phyloP scores from a whole-genome alignment of 2,888 invertebrate species.

The Bellardia bayeri region DNA sequence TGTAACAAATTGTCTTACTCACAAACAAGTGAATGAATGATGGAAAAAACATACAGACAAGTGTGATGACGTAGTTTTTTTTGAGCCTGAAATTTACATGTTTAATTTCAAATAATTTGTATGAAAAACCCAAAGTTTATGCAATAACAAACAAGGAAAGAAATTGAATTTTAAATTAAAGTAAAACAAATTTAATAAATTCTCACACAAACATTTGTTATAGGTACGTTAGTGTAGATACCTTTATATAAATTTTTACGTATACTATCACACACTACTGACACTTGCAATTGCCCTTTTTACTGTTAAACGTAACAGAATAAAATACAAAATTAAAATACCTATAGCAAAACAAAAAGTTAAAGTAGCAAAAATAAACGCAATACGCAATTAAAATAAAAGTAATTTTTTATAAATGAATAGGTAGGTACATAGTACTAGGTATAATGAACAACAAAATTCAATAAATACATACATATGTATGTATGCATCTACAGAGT shows the following conservation, averaged over 20 bases:
- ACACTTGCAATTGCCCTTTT: slow-evolving; percentile 49
- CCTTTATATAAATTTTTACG: background rate
- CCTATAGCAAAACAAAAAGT: background rate
- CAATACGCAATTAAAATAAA: slow-evolving; percentile 51
- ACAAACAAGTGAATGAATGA: background rate
- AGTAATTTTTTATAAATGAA: slow-evolving; percentile 8
- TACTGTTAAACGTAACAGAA: slow-evolving; percentile 15
- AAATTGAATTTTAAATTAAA: slow-evolving; percentile 58
- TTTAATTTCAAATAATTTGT: slow-evolving; percentile 29
- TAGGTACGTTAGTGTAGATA: background rate
- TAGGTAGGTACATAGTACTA: background rate
- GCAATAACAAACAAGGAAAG: slow-evolving; percentile 46
- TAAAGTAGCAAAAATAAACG: slow-evolving; percentile 1
- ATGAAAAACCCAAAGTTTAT: slow-evolving; percentile 29
- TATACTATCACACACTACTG: slow-evolving; percentile 23
- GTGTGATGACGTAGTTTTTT: slow-evolving; percentile 39
- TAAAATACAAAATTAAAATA: background rate
- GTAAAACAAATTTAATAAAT: slow-evolving; percentile 21
- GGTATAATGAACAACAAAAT: background rate
- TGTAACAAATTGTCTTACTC: slow-evolving; percentile 4
- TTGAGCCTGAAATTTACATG: slow-evolving; percentile 18
- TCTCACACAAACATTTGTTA: background rate
- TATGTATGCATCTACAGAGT: background rate
- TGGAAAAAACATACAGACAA: background rate
- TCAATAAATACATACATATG: background rate